These are phyloP conservation scores for crab-eating macaque (Macaca fascicularis) DNA, from an alignment of 2,113 vertebrate genomes.

Conservation along the genomic window DNA sequence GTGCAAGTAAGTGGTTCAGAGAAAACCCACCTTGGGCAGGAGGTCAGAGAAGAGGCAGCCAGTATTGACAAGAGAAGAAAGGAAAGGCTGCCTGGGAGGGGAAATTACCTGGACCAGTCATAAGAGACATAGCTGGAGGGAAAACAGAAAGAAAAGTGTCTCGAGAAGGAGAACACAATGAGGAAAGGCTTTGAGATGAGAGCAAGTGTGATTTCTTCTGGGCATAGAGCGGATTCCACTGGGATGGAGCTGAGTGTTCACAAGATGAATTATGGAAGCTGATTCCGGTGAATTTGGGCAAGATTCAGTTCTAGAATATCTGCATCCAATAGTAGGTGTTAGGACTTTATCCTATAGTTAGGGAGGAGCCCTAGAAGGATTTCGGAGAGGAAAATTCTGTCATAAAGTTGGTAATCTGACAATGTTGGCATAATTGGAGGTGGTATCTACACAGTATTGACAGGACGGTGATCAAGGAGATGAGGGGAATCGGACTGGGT, in stretches of 20 bases:
- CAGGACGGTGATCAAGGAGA: neutral
- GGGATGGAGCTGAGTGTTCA: too few relatives aligned
- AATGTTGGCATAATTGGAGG: neutral
- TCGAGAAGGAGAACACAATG: fast-evolving
- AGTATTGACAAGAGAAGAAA: fast-evolving
- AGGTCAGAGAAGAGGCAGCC: neutral
- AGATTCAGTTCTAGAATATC: neutral
- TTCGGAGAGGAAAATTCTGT: neutral
- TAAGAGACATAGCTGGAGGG: too few relatives aligned
- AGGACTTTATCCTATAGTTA: neutral
- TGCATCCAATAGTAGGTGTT: too few relatives aligned
- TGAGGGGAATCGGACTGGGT: fast-evolving
- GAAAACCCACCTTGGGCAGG: neutral
- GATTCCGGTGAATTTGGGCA: neutral
- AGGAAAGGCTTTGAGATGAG: neutral
- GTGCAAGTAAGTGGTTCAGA: neutral
- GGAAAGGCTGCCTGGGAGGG: neutral
- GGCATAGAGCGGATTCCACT: fast-evolving
- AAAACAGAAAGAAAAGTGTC: neutral
- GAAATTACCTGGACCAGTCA: neutral
- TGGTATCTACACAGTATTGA: too few relatives aligned
- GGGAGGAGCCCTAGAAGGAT: fast-evolving
- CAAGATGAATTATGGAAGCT: neutral
- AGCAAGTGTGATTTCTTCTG: fast-evolving
- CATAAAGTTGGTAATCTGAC: too few relatives aligned